Percentiles rank a stretch among this genome's conserved stretches.
phyloP scores from a whole-genome alignment of 2,113 vertebrate genomes.

The Laterallus jamaicensis region DNA sequence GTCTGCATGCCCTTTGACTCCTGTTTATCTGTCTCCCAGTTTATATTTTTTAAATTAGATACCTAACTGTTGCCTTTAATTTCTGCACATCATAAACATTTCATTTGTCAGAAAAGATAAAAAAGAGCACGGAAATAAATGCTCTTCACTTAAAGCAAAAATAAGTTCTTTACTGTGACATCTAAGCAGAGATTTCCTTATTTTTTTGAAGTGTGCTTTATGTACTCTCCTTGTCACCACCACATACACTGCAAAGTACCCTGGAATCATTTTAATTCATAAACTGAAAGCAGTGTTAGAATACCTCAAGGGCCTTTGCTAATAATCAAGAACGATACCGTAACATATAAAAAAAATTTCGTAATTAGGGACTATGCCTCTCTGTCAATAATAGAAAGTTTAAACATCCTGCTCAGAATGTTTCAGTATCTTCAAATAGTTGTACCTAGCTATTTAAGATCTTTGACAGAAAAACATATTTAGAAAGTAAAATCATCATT shows the following conservation, averaged over 20 bases:
- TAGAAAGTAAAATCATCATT: neutral
- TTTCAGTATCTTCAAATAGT: neutral
- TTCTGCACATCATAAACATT: neutral
- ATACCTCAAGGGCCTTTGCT: neutral
- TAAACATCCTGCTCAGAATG: neutral
- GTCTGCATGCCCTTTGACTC: neutral
- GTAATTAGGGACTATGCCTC: neutral
- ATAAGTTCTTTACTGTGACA: neutral
- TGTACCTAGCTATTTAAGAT: neutral
- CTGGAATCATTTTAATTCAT: neutral
- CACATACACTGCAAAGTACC: neutral
- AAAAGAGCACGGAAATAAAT: neutral
- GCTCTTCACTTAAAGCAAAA: neutral
- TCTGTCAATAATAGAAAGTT: neutral
- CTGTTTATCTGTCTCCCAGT: neutral
- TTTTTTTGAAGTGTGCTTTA: neutral
- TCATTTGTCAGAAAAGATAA: neutral
- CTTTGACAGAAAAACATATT: neutral
- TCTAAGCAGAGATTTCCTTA: neutral
- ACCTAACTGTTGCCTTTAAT: neutral
- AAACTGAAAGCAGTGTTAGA: neutral
- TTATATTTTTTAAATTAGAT: neutral
- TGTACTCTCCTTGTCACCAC: neutral
- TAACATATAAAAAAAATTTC: neutral
- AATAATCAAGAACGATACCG: neutral